Percentiles rank a stretch among this genome's conserved stretches.
phyloP scores from a whole-genome alignment of 2,797 vertebrate species.

The Liasis olivaceus region DNA sequence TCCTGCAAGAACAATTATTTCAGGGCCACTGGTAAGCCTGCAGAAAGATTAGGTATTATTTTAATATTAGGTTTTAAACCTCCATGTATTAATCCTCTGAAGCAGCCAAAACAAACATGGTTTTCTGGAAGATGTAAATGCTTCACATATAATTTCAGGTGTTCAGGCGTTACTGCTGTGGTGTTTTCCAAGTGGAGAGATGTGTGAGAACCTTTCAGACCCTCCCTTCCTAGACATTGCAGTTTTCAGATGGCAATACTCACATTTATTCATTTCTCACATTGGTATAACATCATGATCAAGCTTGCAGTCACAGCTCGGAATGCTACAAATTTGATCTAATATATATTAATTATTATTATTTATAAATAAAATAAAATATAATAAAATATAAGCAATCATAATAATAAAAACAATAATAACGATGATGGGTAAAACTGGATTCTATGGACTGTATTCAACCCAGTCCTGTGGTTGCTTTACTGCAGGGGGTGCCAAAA shows the following conservation, averaged over 20 bases:
- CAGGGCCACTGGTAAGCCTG: constrained; percentile 15
- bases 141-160: background rate
- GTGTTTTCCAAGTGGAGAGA: background rate
- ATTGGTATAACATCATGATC: background rate
- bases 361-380: background rate
- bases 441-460: background rate
- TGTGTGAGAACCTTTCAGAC: background rate
- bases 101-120: constrained; percentile 42
- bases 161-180: constrained; percentile 6
- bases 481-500: too few species aligned
- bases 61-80: background rate
- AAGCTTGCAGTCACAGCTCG: background rate
- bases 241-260: background rate
- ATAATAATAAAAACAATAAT: too few species aligned
- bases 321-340: background rate
- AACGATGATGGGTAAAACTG: background rate
- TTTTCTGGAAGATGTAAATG: background rate
- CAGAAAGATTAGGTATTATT: constrained; percentile 17
- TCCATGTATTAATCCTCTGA: constrained; percentile 37
- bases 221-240: background rate
- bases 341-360: too few species aligned
- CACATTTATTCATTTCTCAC: too few species aligned
- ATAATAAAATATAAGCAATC: too few species aligned
- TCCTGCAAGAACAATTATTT: too few species aligned
- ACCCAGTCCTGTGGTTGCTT: too few species aligned